Base-by-base conservation (phyloP, 2,113 vertebrate genomes). In the Coreoperca whiteheadi region DNA sequence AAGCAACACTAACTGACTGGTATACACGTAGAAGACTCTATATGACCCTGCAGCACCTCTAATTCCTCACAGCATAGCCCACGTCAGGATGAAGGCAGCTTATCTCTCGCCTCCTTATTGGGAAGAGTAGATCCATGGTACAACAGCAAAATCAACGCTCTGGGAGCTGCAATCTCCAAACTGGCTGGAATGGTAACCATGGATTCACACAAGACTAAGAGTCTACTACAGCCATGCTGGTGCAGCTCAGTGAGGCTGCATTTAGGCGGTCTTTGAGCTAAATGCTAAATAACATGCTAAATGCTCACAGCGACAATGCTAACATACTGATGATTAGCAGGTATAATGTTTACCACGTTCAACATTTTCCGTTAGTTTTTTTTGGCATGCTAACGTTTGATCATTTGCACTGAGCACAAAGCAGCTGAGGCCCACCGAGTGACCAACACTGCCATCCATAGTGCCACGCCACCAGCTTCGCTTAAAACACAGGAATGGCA, bases 111-210 rank as follows among this genome's bases (percentile, higher is more conserved):
- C 0, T 8, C 88, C 0, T 96, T 96, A 74, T 92, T 98, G 85
- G 95, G 97, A 82, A 94, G 88, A 18, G 91, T 91, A 0, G 97
- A 98, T 89, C 95, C 93, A 0, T 98, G 97, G 97, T 98, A 97
- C 0, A 87, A 97, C 85, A 96, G 92, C 91, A 97, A 96, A 65
- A 92, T 98, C 91, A 97, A 94, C 90, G 95, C 93, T 0, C 94
- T 98, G 80, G 93, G 95, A 72, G 85, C 95, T 2, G 82, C 95
- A 81, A 96, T 98, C 84, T 95, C 96, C 71, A 97, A 96, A 91
- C 93, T 97, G 89, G 95, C 96, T 2, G 83, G 90, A 86, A 97
- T 93, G 97, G 97, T 98, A 96, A 0, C 93, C 50, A 32, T 7
- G 4, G 39, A 25, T 30, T 50, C 16, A 43, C n/a, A 56, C 20